Conservation (phyloP, 2,797 vertebrate genomes). For the Linurgus olivaceus region DNA sequence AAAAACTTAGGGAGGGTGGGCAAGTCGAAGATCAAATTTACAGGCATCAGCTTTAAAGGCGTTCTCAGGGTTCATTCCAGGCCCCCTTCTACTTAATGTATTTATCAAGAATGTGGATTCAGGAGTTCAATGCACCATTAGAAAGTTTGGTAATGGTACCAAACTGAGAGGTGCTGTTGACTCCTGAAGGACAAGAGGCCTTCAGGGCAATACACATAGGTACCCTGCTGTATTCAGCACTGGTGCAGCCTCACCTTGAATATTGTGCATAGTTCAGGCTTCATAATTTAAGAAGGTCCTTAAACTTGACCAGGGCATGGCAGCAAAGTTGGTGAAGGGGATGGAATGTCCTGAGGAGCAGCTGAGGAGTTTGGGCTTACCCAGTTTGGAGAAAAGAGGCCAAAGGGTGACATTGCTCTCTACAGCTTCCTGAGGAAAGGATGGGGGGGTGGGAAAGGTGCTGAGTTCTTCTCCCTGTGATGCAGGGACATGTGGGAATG, state of each 20-base stretch:
- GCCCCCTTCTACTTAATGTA: background rate
- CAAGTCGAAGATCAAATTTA: background rate
- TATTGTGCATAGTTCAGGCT: background rate
- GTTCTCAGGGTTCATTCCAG: background rate
- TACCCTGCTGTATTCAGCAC: background rate
- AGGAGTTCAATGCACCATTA: background rate
- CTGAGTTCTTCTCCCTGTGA: background rate
- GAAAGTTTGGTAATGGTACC: background rate
- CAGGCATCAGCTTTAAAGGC: background rate
- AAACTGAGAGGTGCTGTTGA: background rate
- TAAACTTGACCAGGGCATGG: fast-evolving
- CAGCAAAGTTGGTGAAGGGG: background rate
- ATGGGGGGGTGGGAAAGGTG: background rate
- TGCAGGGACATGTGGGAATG: fast-evolving
- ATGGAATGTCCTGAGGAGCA: background rate
- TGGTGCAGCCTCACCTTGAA: background rate
- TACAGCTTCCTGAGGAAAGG: background rate
- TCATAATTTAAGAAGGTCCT: background rate
- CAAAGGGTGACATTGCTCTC: background rate
- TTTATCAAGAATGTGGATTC: background rate
- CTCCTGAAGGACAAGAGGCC: background rate
- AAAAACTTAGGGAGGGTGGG: background rate
- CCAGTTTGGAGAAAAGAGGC: background rate
- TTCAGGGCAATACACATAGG: background rate
- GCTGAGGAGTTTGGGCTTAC: background rate